Conservation (phyloP, 2,888 invertebrate species). For the Drosophila merina region DNA sequence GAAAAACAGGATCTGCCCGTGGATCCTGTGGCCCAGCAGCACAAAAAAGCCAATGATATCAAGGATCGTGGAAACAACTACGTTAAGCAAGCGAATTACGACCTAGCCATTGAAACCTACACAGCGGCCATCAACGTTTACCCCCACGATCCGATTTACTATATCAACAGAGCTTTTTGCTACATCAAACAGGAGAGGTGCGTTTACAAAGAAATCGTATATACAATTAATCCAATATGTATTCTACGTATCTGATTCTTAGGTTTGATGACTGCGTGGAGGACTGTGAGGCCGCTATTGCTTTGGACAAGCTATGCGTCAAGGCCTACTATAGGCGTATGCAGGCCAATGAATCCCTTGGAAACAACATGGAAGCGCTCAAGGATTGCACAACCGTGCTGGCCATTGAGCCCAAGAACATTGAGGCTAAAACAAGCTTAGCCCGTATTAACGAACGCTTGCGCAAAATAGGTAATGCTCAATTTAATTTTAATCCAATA, state of each 20-base stretch:
- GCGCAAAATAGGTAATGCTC: slow-evolving; percentile 66
- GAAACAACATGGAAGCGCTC: slow-evolving; percentile 89
- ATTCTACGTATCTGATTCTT: background rate
- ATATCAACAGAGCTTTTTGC: slow-evolving; percentile 95
- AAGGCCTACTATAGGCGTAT: slow-evolving; percentile 94
- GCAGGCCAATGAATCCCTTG: slow-evolving; percentile 89
- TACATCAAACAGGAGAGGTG: slow-evolving; percentile 92
- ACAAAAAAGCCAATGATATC: slow-evolving; percentile 75
- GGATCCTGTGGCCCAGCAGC: slow-evolving; percentile 65
- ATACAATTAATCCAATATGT: too few relatives aligned
- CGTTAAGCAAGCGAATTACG: slow-evolving; percentile 92
- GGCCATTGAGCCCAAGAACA: slow-evolving; percentile 91
- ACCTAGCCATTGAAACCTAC: slow-evolving; percentile 94
- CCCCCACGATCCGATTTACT: slow-evolving; percentile 91
- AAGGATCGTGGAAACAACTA: slow-evolving; percentile 90
- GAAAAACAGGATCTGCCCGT: slow-evolving; percentile 70
- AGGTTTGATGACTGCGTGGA: slow-evolving; percentile 82
- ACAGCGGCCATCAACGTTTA: slow-evolving; percentile 93
- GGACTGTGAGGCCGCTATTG: slow-evolving; percentile 92
- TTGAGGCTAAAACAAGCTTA: slow-evolving; percentile 86
- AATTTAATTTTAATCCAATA: too few relatives aligned
- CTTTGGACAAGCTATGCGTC: slow-evolving; percentile 90
- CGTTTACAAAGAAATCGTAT: slow-evolving; percentile 50
- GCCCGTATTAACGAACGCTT: slow-evolving; percentile 80
- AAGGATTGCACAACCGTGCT: slow-evolving; percentile 89